Conservation (phyloP, 2,888 invertebrate species). For the Brassicogethes aeneus region DNA sequence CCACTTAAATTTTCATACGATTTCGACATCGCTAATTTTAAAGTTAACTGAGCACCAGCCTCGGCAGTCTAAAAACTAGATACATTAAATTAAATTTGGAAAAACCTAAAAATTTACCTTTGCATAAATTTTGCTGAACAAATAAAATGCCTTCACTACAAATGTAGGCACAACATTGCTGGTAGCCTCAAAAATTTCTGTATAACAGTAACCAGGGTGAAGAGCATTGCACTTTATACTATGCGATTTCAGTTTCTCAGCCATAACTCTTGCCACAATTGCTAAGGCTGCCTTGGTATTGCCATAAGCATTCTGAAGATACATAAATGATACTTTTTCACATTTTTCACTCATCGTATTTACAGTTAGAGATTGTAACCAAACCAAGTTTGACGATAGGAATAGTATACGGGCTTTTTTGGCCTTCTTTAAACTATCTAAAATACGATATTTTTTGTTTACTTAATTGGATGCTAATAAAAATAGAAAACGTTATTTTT, state of each 20-base stretch:
- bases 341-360: not conserved
- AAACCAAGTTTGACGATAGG: not conserved
- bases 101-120: no score
- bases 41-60: not conserved
- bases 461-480: not conserved
- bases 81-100: no score
- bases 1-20: not conserved
- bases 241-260: slow-evolving; percentile 4
- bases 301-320: not conserved
- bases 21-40: not conserved
- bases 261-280: slow-evolving; percentile 1
- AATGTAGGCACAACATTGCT: not conserved
- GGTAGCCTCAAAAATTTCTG: not conserved
- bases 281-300: slow-evolving; percentile 1
- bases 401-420: not conserved
- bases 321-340: not conserved
- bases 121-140: not conserved
- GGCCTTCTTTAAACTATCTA: slow-evolving; percentile 14
- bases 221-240: slow-evolving; percentile 4
- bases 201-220: slow-evolving; percentile 3
- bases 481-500: not conserved
- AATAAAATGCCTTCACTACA: not conserved
- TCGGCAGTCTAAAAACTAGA: not conserved
- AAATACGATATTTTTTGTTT: no score
- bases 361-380: not conserved